phyloP scores from a whole-genome alignment of 2,888 invertebrate genomes.

The Drosophila longiperda region DNA sequence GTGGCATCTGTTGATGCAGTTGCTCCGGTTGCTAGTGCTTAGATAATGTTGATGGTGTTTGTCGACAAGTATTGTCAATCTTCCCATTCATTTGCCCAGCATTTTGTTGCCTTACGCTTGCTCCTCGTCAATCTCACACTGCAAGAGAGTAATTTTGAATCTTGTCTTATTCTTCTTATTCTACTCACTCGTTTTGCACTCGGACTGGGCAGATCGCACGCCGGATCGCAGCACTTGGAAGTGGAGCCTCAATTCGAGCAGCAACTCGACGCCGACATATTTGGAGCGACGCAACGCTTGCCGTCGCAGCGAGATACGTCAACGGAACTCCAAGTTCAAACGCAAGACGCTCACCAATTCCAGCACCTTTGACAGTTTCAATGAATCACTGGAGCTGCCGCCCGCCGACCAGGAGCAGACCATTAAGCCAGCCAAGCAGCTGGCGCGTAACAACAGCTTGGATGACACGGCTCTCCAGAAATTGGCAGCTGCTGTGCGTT shows the following conservation, averaged over 20 bases:
- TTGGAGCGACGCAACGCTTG: conserved; percentile 93
- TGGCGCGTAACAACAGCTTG: conserved; percentile 75
- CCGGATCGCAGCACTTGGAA: conserved; percentile 85
- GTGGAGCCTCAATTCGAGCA: conserved; percentile 87
- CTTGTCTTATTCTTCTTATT: neutral
- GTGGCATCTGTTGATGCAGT: conserved; percentile 9
- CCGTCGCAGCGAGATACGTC: conserved; percentile 87
- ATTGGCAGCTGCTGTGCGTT: conserved; percentile 62
- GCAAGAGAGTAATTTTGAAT: conserved; percentile 14
- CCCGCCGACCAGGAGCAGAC: conserved; percentile 33
- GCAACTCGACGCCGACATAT: conserved; percentile 93
- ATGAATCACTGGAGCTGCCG: conserved; percentile 72
- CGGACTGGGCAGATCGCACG: conserved; percentile 80
- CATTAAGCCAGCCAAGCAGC: conserved; percentile 50
- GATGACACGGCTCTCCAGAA: conserved; percentile 82
- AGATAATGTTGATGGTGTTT: conserved; percentile 54
- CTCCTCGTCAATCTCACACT: conserved; percentile 10
- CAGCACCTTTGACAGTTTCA: conserved; percentile 82
- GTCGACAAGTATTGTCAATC: conserved; percentile 11
- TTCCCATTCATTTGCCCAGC: conserved; percentile 27
- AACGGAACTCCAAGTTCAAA: conserved; percentile 83
- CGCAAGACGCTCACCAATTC: conserved; percentile 83
- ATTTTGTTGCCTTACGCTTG: conserved; percentile 26
- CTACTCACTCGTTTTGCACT: neutral
- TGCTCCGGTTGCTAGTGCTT: conserved; percentile 43